These are phyloP conservation scores for Parnassius apollo DNA, from an alignment of 2,888 invertebrate genomes.

Conservation along the genomic window DNA sequence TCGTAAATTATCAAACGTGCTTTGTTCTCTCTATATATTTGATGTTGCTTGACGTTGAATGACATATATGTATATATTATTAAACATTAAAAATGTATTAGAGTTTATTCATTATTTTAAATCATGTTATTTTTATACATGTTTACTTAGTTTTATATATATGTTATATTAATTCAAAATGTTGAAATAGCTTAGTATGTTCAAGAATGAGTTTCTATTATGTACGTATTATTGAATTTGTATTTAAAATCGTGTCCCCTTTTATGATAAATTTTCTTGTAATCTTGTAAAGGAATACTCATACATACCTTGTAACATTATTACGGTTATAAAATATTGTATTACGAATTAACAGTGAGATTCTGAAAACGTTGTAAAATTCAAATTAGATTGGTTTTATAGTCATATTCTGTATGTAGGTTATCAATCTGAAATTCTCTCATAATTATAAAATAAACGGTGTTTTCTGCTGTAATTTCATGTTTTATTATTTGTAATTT, in stretches of 20 bases:
- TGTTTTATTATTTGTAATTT: slow-evolving; percentile 30
- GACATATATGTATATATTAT: slow-evolving; percentile 41
- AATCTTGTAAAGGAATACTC: slow-evolving; percentile 74
- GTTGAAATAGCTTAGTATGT: slow-evolving; percentile 73
- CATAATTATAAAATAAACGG: slow-evolving; percentile 83
- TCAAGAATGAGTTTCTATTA: slow-evolving; percentile 59
- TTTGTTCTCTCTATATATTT: slow-evolving; percentile 69
- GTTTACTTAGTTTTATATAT: slow-evolving; percentile 47
- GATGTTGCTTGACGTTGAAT: slow-evolving; percentile 77
- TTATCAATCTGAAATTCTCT: slow-evolving; percentile 82
- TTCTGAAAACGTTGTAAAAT: slow-evolving; percentile 70
- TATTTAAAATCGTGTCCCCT: slow-evolving; percentile 66
- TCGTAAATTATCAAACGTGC: slow-evolving; percentile 58
- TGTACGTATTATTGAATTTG: slow-evolving; percentile 66
- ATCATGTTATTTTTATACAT: slow-evolving; percentile 67
- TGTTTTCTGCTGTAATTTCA: slow-evolving; percentile 78
- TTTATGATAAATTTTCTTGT: slow-evolving; percentile 63
- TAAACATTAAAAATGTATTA: slow-evolving; percentile 66
- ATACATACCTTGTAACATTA: slow-evolving; percentile 49
- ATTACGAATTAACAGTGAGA: slow-evolving; percentile 61
- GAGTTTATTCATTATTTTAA: slow-evolving; percentile 66
- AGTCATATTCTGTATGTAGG: slow-evolving; percentile 81
- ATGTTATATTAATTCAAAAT: slow-evolving; percentile 56
- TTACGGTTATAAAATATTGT: slow-evolving; percentile 45
- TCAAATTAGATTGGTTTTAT: slow-evolving; percentile 80